Evolutionary conservation across 2,888 invertebrate genomes (phyloP), one percentile per base, ranked within the genome.

Genomic region (Diarsia rubi): DNA sequence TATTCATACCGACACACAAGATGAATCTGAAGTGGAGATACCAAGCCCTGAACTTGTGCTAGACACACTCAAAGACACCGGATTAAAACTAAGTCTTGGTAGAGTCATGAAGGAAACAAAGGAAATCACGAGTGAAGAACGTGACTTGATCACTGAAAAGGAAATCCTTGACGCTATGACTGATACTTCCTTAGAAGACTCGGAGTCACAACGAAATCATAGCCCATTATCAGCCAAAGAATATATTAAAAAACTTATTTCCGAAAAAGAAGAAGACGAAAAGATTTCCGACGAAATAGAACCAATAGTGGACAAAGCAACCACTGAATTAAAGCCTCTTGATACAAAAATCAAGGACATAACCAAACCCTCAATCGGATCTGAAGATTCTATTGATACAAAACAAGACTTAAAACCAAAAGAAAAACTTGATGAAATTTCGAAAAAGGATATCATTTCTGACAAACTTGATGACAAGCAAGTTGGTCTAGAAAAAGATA

Each of bases 401-500:
- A 64, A 69, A 73, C 65, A 62, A 68, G 31, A 73, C 12, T 14
- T 69, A 19, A 69, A 69, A 78, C 31, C 63, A 19, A 54, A 70
- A 52, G 11, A 70, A 62, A 16, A 69, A 70, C 11, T 37, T 65
- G 68, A 69, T 76, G 54, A 65, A 57, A 64, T 60, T 1, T 67
- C 42, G 59, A 49, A 31, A 27, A 71, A 44, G 49, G 54, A 79
- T 83, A 86, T 81, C 54, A 54, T 82, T 87, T 87, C 88, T 87
- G 78, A 82, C 83, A 78, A 80, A 95, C 94, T 95, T 95, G 95
- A 94, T 93, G 79, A 87, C 83, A 93, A 88, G 93, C 94, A 95
- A 95, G 94, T 94, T 90, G 86, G 92, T 93, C 89, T 90, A 92
- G 94, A 95, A 92, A 93, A 91, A 86, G 89, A 92, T 91, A 88